Percentiles rank a stretch among this genome's conserved stretches.
Evolutionary conservation across 2,797 vertebrate species (phyloP).

Genomic region (Paratrypauchen microcephalus): DNA sequence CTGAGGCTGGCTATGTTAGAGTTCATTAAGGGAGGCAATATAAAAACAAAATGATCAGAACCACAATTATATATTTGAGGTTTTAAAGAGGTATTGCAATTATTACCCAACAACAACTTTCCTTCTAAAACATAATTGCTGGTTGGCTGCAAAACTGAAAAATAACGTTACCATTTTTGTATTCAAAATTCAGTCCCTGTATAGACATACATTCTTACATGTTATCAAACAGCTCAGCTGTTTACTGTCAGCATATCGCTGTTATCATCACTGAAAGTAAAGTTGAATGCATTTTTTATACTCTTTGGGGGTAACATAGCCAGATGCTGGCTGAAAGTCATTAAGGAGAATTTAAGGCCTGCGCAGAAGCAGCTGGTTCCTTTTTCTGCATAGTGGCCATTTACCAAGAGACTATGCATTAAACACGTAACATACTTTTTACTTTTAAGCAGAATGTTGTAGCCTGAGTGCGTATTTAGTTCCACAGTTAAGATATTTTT

Average conservation of each 20-base stretch:
- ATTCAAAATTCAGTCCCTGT: too few relatives aligned
- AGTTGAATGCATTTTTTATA: constrained; percentile 2
- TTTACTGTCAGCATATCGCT: constrained; percentile 1
- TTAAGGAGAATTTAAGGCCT: constrained; percentile 1
- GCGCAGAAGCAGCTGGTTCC: background rate
- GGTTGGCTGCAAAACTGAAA: too few relatives aligned
- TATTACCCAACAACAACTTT: too few relatives aligned
- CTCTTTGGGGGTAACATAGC: background rate
- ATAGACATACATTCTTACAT: too few relatives aligned
- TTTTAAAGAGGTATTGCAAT: too few relatives aligned
- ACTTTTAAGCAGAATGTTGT: background rate
- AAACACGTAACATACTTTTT: background rate
- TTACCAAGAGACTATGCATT: background rate
- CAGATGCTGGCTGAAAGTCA: constrained; percentile 1
- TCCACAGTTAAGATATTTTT: too few relatives aligned
- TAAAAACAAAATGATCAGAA: background rate
- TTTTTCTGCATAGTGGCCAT: background rate
- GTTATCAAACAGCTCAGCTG: background rate
- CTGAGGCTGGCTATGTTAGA: background rate
- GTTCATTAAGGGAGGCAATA: background rate
- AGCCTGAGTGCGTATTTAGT: too few relatives aligned
- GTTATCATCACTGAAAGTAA: background rate
- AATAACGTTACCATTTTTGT: too few relatives aligned
- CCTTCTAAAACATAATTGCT: too few relatives aligned
- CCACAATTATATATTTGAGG: too few relatives aligned